Evolutionary conservation across 2,888 invertebrate species (phyloP), one percentile per base, ranked within the genome.

Genomic region (Aspidiotus rigidus): DNA sequence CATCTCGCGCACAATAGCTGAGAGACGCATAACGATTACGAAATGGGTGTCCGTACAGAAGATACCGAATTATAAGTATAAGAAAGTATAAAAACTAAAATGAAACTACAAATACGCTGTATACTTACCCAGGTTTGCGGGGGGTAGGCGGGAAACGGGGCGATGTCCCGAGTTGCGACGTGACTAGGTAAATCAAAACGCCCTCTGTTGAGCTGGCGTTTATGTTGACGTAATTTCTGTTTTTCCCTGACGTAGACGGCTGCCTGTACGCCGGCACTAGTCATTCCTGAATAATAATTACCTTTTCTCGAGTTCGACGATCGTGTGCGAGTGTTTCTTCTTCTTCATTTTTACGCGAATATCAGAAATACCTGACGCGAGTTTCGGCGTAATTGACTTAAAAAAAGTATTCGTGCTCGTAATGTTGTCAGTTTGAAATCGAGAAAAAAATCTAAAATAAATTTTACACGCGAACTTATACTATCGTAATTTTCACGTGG

Each of bases 201-300:
- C 44, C 73, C 72, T 69, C 70, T 69, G 70, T 67, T 53, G 70
- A 71, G 63, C 39, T 69, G 84, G 28, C 53, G 15, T 80, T 87
- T 86, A 85, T 89, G 88, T 83, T 86, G 85, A 77, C 86, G 83
- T 81, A 89, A 87, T 83, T 89, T 86, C 84, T 90, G 89, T 84
- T 90, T 90, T 81, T 89, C 85, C 84, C 90, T 87, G 83, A 91
- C 86, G 85, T 90, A 89, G 83, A 91, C 86, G 83, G 91, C 91
- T 84, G 91, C 91, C 86, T 91, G 91, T 90, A 91, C 91, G 79
- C 86, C 86, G 83, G 73, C 72, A 85, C 86, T 81, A 76, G 77
- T 78, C 77, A 78, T 78, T 75, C 77, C 75, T 73, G 75, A 17
- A 16, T 28, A 17, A 49, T 16, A 6, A 59, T 39, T 39, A 13